A percentile compares a stretch with the other conserved stretches of the same genome.
Evolutionary conservation across 1,140 invertebrate species (phyloP).

Genomic region (Aphaenogaster ashmeadi): DNA sequence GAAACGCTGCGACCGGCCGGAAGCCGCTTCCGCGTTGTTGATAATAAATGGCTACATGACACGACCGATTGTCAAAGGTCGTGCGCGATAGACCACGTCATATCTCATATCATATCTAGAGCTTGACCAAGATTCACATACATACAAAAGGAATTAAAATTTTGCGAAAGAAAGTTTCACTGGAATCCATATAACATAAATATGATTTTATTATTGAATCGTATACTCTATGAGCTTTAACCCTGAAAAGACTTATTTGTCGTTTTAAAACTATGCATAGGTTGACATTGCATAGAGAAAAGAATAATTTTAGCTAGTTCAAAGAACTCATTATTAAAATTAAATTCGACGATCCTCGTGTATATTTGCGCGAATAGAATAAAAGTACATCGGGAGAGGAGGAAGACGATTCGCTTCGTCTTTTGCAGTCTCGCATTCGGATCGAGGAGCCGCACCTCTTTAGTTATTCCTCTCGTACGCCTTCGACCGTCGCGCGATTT

Average conservation of each 20-base stretch:
- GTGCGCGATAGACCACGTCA: neutral
- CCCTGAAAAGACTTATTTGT: neutral
- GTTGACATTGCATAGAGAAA: neutral
- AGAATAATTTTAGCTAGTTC: neutral
- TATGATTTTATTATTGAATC: neutral
- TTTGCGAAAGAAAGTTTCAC: neutral
- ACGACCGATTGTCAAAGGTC: constrained; percentile 51
- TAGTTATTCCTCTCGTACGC: constrained; percentile 77
- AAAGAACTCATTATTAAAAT: neutral
- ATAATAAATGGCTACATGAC: constrained; percentile 69
- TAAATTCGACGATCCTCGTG: neutral
- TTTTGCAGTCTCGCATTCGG: constrained; percentile 72
- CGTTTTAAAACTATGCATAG: neutral
- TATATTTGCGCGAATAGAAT: constrained; percentile 26
- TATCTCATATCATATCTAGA: neutral
- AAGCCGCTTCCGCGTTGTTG: constrained; percentile 80
- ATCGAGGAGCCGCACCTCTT: constrained; percentile 75
- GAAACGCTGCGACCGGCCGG: constrained; percentile 78
- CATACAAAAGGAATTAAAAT: neutral
- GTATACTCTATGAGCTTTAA: neutral
- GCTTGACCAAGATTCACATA: neutral
- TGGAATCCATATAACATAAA: neutral
- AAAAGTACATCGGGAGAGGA: constrained; percentile 22
- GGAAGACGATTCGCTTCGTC: constrained; percentile 37
- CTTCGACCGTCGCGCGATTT: constrained; percentile 73